Base-by-base conservation (phyloP, 2,888 invertebrate genomes). In the Sceliomorpha sp. region DNA sequence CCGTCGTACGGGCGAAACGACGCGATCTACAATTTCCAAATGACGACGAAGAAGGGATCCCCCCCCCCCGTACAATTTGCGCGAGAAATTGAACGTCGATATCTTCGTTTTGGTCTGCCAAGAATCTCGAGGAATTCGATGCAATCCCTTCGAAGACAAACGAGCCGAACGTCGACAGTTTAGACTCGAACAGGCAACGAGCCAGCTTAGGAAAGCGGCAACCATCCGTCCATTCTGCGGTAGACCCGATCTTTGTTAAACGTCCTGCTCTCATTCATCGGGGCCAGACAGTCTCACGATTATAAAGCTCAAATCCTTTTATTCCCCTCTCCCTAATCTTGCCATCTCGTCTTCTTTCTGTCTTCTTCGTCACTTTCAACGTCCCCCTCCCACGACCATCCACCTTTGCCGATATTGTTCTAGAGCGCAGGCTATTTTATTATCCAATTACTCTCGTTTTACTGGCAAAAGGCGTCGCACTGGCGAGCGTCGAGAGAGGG, bases 231-330 rank as follows among this genome's bases (percentile, higher is more conserved):
- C 78, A 79, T 78, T 77, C 77, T 76, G 76, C 70, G 67, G 70
- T 59, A 77, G 72, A 80, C 74, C 76, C 76, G 78, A 80, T 81
- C 81, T 80, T 84, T 84, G 82, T 82, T 80, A 79, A 83, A 82
- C 78, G 78, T 76, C 75, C 75, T 69, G 73, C 76, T 76, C 74
- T 79, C 79, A 82, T 83, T 84, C 81, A 82, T 79, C 76, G 76
- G 74, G 71, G 70, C 81, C 84, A 82, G 83, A 82, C 84, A 82
- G 82, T 83, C 83, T 83, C 83, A 84, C 83, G 83, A 83, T 84
- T 82, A 82, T 82, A 82, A 84, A 84, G 82, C 81, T 76, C 80
- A 80, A 82, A 83, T 84, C 78, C 82, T 79, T 84, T 84, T 82
- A 83, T 84, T 81, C 75, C 76, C 80, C 76, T 72, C 71, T 72